Conservation (phyloP, 2,113 vertebrate species). For the Notarius lentiginosus region DNA sequence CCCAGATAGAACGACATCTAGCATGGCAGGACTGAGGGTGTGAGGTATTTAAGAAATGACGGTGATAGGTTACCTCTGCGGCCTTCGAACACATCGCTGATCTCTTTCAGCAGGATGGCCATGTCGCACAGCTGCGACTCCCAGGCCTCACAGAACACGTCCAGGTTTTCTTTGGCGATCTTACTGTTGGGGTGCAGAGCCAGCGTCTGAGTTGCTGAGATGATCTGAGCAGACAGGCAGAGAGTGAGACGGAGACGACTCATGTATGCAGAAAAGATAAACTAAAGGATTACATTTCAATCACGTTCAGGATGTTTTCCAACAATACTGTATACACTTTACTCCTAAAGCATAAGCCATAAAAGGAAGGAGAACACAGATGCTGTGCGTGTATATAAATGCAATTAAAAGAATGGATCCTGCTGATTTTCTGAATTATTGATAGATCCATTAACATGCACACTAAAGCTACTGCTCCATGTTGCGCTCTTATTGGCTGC, state of each 20-base stretch:
- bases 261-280: background rate
- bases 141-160: constrained; percentile 99
- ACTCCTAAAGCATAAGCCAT: background rate
- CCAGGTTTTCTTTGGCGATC: constrained; percentile 98
- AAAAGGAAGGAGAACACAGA: background rate
- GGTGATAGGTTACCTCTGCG: constrained; percentile 78
- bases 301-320: background rate
- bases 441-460: constrained; percentile 55
- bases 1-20: background rate
- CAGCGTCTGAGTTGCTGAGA: constrained; percentile 94
- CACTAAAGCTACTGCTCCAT: background rate
- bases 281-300: background rate
- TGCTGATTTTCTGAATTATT: constrained; percentile 44
- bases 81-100: constrained; percentile 92
- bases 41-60: background rate
- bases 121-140: constrained; percentile 96
- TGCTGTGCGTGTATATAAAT: background rate
- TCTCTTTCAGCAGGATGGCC: constrained; percentile 87
- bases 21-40: background rate
- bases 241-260: background rate
- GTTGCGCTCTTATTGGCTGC: constrained; percentile 63
- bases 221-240: constrained; percentile 77
- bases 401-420: background rate
- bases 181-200: constrained; percentile 96
- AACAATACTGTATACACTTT: background rate